Base-by-base conservation (phyloP, 1,140 invertebrate genomes). In the Delia radicum region DNA sequence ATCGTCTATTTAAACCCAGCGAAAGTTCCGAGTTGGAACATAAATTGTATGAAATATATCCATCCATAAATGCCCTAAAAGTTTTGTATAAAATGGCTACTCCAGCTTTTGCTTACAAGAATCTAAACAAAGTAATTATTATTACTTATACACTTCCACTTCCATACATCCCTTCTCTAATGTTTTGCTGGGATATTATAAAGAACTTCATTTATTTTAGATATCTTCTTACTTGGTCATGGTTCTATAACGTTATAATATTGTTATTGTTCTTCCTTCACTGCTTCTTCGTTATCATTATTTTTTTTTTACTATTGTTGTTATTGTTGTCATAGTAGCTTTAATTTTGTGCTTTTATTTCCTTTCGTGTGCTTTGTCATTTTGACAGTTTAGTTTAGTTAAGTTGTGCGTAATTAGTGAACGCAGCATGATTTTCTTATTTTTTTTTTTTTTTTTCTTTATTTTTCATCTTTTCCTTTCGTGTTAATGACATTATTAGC, bases 391-490 rank as follows among this genome's bases (percentile, higher is more conserved):
- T 48, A 48, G 42, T 3, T 48, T 42, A 42, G 48, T 55, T 55
- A 55, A 55, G 48, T 55, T 55, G 48, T 55, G 48, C 48, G 48
- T 55, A 55, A 55, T 55, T 55, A 55, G 48, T 55, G 48, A 55
- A 55, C 48, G n/a, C 48, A 55, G 48, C 48, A 55, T 55, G 48
- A 55, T 55, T 55, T 42, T 42, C n/a, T 10, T 15, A 55, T 55
- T 55, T 42, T 42, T 42, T 10, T 15, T 42, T 42, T 42, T 7
- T 33, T 15, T 42, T 42, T 42, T 42, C 37, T 13, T 33, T 2
- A 33, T 33, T 10, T 33, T 42, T 42, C 2, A 42, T 42, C 12
- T 42, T 42, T 33, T 33, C 7, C n/a, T 15, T 42, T 15, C 37
- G n/a, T 42, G 12, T 42, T 42, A 42, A 42, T 42, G 37, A 15